These are phyloP conservation scores for Cavia aperea DNA, from an alignment of 2,113 vertebrate species.

Conservation along the genomic window DNA sequence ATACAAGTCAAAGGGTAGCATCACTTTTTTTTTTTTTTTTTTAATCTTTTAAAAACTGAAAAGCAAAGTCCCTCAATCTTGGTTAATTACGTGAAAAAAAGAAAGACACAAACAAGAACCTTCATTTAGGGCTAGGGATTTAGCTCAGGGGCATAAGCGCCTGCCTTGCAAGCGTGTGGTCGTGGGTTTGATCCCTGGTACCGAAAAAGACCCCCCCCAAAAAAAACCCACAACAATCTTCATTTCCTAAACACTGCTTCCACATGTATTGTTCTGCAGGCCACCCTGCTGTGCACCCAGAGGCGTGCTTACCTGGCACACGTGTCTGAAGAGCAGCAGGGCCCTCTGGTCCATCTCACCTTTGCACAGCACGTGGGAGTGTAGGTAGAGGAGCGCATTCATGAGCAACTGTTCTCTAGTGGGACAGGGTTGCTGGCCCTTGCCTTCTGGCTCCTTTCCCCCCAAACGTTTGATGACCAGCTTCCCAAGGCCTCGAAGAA, in stretches of 20 bases:
- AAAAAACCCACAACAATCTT: background rate
- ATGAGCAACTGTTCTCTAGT: conserved; percentile 83
- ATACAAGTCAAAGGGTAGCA: background rate
- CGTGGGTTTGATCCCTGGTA: too few species aligned
- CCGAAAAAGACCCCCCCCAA: too few species aligned
- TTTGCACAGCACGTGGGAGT: conserved; percentile 80
- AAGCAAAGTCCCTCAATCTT: background rate
- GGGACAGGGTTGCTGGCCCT: conserved; percentile 65
- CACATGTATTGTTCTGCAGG: background rate
- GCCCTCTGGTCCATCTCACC: conserved; percentile 84
- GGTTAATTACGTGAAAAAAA: background rate
- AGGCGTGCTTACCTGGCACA: conserved; percentile 83
- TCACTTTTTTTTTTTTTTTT: background rate
- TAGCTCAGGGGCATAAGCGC: too few species aligned
- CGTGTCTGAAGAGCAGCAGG: conserved; percentile 87
- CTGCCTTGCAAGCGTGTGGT: too few species aligned
- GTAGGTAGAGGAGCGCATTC: conserved; percentile 86
- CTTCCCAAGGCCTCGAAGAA: conserved; percentile 80
- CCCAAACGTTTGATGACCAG: conserved; percentile 74
- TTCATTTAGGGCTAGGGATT: background rate
- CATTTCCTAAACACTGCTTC: background rate
- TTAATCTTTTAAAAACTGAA: background rate
- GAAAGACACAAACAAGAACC: background rate
- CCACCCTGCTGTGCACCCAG: background rate
- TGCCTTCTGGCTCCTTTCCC: conserved; percentile 60